Evolutionary conservation across 2,113 vertebrate genomes (phyloP).

Genomic region (Bungarus multicinctus): DNA sequence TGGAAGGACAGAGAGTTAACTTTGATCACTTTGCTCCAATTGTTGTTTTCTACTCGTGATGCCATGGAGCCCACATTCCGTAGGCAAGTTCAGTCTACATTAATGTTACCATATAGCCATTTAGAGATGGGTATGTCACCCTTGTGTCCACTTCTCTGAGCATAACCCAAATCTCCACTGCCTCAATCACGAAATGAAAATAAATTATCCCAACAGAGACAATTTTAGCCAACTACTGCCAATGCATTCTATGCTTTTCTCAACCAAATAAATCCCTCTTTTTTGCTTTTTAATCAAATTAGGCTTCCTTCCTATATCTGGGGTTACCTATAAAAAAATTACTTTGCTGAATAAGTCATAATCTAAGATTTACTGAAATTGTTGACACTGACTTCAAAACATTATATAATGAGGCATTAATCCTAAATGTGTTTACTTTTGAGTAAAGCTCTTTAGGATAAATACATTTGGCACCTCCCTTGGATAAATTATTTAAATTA

Average conservation of each 20-base stretch:
- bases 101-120: neutral
- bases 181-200: neutral
- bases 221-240: neutral
- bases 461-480: neutral
- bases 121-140: neutral
- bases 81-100: neutral
- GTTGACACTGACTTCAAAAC: neutral
- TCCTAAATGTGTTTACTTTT: neutral
- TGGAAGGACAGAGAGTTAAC: neutral
- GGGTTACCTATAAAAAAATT: neutral
- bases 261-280: neutral
- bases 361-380: neutral
- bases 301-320: neutral
- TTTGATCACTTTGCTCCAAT: neutral
- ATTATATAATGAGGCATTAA: neutral
- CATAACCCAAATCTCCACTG: neutral
- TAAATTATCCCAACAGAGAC: neutral
- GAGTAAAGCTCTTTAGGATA: neutral
- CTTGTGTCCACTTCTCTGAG: neutral
- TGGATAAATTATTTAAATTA: neutral
- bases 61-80: neutral
- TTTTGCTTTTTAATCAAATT: neutral
- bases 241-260: neutral
- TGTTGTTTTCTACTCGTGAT: neutral
- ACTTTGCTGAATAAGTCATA: neutral